Base-by-base conservation (phyloP, 2,113 vertebrate genomes). In the Paramormyrops kingsleyae region DNA sequence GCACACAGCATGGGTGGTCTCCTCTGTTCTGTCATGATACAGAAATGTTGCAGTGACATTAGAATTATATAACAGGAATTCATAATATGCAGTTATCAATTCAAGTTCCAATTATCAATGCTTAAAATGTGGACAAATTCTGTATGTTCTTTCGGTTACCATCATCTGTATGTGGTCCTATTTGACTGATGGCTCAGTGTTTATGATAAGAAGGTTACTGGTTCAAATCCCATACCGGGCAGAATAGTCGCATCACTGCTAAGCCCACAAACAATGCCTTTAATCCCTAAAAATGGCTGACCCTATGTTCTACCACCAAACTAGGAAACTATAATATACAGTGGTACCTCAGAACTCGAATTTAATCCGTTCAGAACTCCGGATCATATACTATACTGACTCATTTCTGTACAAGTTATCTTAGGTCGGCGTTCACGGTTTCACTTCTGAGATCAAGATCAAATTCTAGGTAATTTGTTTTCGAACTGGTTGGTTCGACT, bases 1-100 rank as follows among this genome's bases (percentile, higher is more conserved):
- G 74, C 74, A 88, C 27, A 88, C 92, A 92, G 91, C 35, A 3
- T 83, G 90, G 46, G 15, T 46, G 31, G 52, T 83, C 80, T 86
- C 53, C 62, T 44, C 19, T 4, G 39, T 52, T 47, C 89, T 35
- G 46, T 21, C n/a, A 35, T 35, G 59, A 86, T 35, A 27, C 50
- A 87, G 19, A 91, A 10, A 87, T 27, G 10, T 8, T 80, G 74
- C 39, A 47, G 44, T n/a, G 7, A 2, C 44, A 24, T 84, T 21
- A 46, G 39, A 84, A 47, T 84, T n/a, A 84, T 47, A 21, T 47
- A 46, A 44, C 44, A 44, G 5, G 44, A 47, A 84, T 24, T 46
- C 83, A 83, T n/a, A 47, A 21, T 83, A 44, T 83, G 83, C 52
- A 31, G 17, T 80, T 19, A 80, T 7, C 74, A 39, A 5, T 80